These are phyloP conservation scores for Prolemur simus DNA, from an alignment of 2,113 vertebrate species.

Conservation along the genomic window DNA sequence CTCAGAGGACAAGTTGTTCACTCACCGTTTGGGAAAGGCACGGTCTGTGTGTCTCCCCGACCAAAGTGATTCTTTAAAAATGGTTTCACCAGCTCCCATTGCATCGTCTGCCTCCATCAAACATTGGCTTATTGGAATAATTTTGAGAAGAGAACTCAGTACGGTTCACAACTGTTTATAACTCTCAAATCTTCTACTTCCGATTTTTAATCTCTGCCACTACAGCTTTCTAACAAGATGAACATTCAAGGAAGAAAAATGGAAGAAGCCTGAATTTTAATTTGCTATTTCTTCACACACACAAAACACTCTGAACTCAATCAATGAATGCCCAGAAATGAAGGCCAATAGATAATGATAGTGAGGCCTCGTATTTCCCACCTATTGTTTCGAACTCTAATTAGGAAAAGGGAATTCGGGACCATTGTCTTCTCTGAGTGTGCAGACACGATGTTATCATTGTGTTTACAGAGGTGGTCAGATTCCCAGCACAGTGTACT, in stretches of 20 bases:
- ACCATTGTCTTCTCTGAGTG: constrained; percentile 74
- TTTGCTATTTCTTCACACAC: constrained; percentile 82
- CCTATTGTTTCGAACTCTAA: constrained; percentile 82
- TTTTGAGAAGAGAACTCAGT: neutral
- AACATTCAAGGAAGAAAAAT: constrained; percentile 78
- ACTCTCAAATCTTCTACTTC: neutral
- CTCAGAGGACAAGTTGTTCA: neutral
- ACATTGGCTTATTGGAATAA: neutral
- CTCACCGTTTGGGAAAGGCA: neutral
- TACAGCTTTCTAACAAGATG: constrained; percentile 60
- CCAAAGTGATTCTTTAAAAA: neutral
- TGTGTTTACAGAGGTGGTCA: constrained; percentile 78
- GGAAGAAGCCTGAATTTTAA: constrained; percentile 79
- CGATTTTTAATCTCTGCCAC: constrained; percentile 68
- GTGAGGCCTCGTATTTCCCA: constrained; percentile 71
- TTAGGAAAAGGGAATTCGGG: constrained; percentile 73
- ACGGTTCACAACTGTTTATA: neutral
- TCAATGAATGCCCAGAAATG: constrained; percentile 85
- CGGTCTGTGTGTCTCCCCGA: neutral
- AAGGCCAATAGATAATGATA: constrained; percentile 85
- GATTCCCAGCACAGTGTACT: constrained; percentile 76
- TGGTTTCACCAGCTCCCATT: neutral
- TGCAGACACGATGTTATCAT: constrained; percentile 73
- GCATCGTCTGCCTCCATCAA: neutral
- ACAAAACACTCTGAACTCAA: constrained; percentile 77